Evolutionary conservation across 2,888 invertebrate species (phyloP).

Genomic region (Tethea ocularis): DNA sequence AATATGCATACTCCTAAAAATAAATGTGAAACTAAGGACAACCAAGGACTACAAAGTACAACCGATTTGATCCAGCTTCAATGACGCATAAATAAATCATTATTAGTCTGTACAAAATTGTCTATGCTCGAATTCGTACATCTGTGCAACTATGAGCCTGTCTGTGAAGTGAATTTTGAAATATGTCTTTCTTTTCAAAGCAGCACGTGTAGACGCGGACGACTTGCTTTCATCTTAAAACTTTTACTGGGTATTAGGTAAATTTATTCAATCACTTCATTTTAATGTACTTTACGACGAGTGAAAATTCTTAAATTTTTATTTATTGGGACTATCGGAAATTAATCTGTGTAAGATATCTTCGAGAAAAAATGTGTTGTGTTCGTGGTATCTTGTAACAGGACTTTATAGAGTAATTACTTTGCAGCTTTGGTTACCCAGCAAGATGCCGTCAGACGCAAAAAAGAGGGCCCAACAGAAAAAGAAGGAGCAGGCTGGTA

Average conservation of each 20-base stretch:
- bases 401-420: constrained; percentile 14
- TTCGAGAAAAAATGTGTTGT: constrained; percentile 19
- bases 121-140: not conserved
- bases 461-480: constrained; percentile 99
- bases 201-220: constrained; percentile 81
- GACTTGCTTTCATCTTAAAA: constrained; percentile 58
- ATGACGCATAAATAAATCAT: no score
- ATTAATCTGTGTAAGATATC: constrained; percentile 8
- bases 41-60: no score
- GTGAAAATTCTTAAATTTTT: constrained; percentile 2
- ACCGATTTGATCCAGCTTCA: no score
- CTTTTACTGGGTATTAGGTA: constrained; percentile 50
- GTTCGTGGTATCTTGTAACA: constrained; percentile 10
- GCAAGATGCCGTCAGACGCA: constrained; percentile 97
- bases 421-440: constrained; percentile 43
- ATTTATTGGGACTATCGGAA: constrained; percentile 8
- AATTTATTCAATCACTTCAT: constrained; percentile 28
- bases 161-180: constrained; percentile 25
- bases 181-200: constrained; percentile 69
- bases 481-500: constrained; percentile 97
- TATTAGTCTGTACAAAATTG: not conserved
- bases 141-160: not conserved
- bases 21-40: no score
- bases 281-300: constrained; percentile 24
- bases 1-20: no score